A percentile compares a stretch with the other conserved stretches of the same genome.
Conservation (phyloP, 1,140 invertebrate species). For the Drosophila kikkawai region DNA sequence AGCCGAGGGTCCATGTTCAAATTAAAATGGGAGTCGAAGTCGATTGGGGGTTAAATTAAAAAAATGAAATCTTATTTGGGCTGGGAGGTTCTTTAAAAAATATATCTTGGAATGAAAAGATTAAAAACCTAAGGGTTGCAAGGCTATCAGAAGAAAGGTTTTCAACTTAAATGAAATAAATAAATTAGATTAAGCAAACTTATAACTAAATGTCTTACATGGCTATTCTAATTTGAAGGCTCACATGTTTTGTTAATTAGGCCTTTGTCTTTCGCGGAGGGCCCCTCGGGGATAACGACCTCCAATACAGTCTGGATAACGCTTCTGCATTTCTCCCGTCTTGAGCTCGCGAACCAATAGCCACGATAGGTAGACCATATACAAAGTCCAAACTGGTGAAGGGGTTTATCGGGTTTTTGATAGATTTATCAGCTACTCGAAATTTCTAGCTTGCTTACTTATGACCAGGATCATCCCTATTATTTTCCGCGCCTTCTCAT, state of each 20-base stretch:
- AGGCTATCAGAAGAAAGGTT: neutral
- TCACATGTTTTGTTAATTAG: too few relatives aligned
- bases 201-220: neutral
- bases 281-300: neutral
- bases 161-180: neutral
- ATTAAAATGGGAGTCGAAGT: conserved; percentile 55
- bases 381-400: neutral
- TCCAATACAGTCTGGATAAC: neutral
- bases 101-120: neutral
- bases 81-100: neutral
- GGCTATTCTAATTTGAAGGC: neutral
- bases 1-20: conserved; percentile 34
- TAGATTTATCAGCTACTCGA: neutral
- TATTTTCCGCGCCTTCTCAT: neutral
- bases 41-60: conserved; percentile 1
- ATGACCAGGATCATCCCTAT: neutral
- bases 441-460: neutral
- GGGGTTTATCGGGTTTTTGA: too few relatives aligned
- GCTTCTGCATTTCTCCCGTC: neutral
- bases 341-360: neutral
- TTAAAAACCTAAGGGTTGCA: neutral
- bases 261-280: neutral
- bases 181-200: neutral
- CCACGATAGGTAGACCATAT: neutral
- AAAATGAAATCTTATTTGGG: neutral